Base-by-base conservation (phyloP, 2,888 invertebrate species). In the Orchestes rusci region DNA sequence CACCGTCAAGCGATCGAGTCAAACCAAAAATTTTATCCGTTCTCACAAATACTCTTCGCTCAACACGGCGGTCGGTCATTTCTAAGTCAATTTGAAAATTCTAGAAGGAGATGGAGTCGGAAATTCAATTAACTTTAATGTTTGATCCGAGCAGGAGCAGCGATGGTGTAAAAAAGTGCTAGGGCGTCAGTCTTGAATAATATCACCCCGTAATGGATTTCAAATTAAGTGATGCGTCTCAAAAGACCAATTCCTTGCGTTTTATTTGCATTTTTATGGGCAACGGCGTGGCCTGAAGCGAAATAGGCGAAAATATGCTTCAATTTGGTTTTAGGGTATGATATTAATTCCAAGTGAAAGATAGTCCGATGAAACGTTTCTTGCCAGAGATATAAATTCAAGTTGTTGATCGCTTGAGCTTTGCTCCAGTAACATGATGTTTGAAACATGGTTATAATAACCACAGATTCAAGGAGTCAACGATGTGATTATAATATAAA, bases 91-190 rank as follows among this genome's bases (percentile, higher is more conserved):
- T 68, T 68, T 67, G 65, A 65, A 63, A 65, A 64, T 62, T 65
- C 64, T 62, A 63, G 64, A 64, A 65, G 64, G 65, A 67, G 64
- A 66, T 64, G 64, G n/a, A n/a, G 58, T 59, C 66, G 69, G 67
- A 70, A 71, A 72, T 71, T 72, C 71, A 72, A 72, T 72, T 71
- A 72, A 71, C 69, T 71, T 72, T 71, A 71, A 72, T 71, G 70
- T 70, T 64, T 64, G 68, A 68, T 67, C 64, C 65, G 53, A n/a
- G n/a, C n/a, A n/a, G n/a, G 61, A 60, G 50, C 62, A 60, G 63
- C 61, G 59, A 58, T 56, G 59, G 58, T 56, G 56, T 58, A 58
- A 56, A 54, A 58, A 16, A 27, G 28, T 17, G 51, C 20, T 16
- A 16, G 28, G 37, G 28, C 55, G 56, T 53, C 53, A 58, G 48